phyloP scores from a whole-genome alignment of 2,113 vertebrate genomes.

The Monarcha castaneiventris region DNA sequence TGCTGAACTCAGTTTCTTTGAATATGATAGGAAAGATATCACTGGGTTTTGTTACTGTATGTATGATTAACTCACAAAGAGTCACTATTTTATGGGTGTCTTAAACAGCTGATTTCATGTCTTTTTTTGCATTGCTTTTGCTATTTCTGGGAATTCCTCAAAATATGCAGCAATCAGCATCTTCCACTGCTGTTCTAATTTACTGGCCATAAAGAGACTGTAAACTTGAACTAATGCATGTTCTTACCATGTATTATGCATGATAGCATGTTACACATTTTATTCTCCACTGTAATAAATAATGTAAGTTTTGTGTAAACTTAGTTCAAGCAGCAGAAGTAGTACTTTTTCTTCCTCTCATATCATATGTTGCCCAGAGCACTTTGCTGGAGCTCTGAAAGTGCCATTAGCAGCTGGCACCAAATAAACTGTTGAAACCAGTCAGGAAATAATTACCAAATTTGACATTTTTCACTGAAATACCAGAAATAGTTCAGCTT shows the following conservation, averaged over 20 bases:
- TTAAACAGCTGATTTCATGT: not conserved
- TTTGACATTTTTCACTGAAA: not conserved
- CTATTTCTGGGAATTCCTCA: slow-evolving; percentile 19
- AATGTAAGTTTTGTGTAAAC: not conserved
- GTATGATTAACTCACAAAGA: not conserved
- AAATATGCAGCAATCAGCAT: not conserved
- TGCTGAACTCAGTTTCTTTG: not conserved
- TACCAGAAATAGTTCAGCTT: not conserved
- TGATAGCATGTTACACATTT: slow-evolving; percentile 25
- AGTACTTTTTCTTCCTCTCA: not conserved
- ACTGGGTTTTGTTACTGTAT: not conserved
- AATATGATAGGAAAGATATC: not conserved
- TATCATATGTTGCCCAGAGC: not conserved
- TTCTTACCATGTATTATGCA: slow-evolving; percentile 43
- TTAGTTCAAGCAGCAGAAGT: not conserved
- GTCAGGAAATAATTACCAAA: not conserved
- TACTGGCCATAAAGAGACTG: slow-evolving; percentile 2
- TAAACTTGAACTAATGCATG: slow-evolving; percentile 43
- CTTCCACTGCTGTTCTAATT: not conserved
- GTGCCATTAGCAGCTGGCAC: not conserved
- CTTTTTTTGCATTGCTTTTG: not conserved
- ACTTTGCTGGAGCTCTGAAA: not conserved
- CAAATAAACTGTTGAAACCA: not conserved
- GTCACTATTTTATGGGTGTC: not conserved
- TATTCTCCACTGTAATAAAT: slow-evolving; percentile 13